Evolutionary conservation across 2,797 vertebrate species (phyloP), one percentile per base, ranked within the genome.

Genomic region (Lepilemur ruficaudatus): DNA sequence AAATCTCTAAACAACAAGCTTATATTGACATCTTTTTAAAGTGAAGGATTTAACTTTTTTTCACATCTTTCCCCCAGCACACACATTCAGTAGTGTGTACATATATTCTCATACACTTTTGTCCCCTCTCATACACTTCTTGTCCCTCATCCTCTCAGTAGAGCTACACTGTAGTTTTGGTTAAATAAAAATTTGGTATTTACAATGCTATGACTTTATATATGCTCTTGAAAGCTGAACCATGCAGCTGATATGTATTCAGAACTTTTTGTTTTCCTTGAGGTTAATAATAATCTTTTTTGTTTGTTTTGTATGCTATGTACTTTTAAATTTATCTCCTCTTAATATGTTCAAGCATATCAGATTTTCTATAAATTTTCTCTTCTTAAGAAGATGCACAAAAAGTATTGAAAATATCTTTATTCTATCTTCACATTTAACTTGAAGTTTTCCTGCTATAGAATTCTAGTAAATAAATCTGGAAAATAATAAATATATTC

Each of bases 131-230:
- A 22, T 57, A 50, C 3, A 57, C 1, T 38, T 72, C 70, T 79
- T 87, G 10, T 80, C n/a, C 35, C 15, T 90, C 12, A 61, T 70
- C 23, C 18, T 92, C 38, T 94, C 52, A n/a, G 32, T 43, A 65
- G 41, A 80, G 52, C 52, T 95, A 41, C 61, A 67, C 41, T 81
- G 5, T 80, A 41, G 75, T 69, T 89, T 90, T 59, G 35, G 32
- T 65, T 87, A 93, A n/a, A 72, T 83, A 5, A 83, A 87, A 96
- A 78, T 83, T 67, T n/a, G 57, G 28, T 89, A 28, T 70, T 93
- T 93, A 82, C 3, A n/a, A 55, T 87, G 43, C 25, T 84, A 13
- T 91, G 55, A 78, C 15, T 73, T 87, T 95, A 10, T 82, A 28
- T 83, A 46, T 67, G 13, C 11, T 67, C 10, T 89, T 70, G 41